Conservation (phyloP, 2,113 vertebrate genomes). For the Setophaga coronata region DNA sequence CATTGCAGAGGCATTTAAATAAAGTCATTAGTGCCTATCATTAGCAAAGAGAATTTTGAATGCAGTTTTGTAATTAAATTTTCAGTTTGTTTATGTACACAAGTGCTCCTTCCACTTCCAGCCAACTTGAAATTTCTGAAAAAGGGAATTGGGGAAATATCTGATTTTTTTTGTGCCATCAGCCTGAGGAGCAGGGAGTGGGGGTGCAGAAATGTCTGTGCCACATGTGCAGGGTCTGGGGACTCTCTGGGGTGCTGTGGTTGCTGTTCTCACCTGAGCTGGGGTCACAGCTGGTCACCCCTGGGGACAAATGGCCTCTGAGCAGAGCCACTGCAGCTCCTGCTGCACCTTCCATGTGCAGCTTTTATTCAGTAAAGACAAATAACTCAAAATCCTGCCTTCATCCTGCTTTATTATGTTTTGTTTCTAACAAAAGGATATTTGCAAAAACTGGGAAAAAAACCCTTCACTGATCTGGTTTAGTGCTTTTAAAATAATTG, state of each 20-base stretch:
- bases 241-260: accelerated
- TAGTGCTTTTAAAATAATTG: neutral
- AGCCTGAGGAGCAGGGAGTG: neutral
- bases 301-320: neutral
- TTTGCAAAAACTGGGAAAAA: neutral
- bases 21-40: neutral
- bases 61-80: neutral
- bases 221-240: neutral
- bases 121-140: neutral
- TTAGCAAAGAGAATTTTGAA: neutral
- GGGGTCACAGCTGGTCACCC: neutral
- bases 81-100: neutral
- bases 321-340: neutral
- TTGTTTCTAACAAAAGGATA: neutral
- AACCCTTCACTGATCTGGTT: neutral
- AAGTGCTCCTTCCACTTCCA: neutral
- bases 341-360: neutral
- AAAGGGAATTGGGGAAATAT: neutral
- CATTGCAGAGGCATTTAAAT: neutral
- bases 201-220: accelerated
- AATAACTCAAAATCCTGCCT: neutral
- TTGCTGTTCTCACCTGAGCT: neutral
- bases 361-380: neutral
- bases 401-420: neutral
- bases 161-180: neutral